phyloP scores from a whole-genome alignment of 2,888 invertebrate species.

The Lepidocyrtinus sp. region DNA sequence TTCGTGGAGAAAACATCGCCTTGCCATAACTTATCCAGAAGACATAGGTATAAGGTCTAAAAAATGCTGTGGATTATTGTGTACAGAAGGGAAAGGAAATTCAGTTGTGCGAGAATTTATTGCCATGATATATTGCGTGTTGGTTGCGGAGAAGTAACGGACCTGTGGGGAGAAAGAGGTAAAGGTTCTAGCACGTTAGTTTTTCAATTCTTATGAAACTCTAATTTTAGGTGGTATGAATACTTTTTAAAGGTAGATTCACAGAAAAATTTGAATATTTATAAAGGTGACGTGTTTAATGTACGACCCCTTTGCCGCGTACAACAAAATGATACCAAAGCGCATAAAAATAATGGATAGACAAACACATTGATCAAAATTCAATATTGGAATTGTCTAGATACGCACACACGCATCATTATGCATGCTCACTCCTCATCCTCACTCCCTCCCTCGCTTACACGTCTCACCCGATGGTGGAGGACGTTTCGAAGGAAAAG shows the following conservation, averaged over 20 bases:
- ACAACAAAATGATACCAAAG: too few species aligned
- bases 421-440: background rate
- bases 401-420: background rate
- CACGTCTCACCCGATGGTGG: too few species aligned
- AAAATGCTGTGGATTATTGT: background rate
- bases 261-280: too few species aligned
- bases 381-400: background rate
- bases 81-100: background rate
- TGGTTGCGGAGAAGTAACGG: constrained; percentile 25
- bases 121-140: constrained; percentile 15
- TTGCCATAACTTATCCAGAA: background rate
- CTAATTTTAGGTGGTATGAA: too few species aligned
- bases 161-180: constrained; percentile 26
- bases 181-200: too few species aligned
- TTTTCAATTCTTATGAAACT: too few species aligned
- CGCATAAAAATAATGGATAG: background rate
- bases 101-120: constrained; percentile 18
- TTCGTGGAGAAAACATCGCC: background rate
- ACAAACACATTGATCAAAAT: background rate
- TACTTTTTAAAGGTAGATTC: too few species aligned
- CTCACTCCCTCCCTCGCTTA: too few species aligned
- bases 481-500: too few species aligned
- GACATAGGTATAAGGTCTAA: background rate
- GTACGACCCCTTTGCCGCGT: too few species aligned
- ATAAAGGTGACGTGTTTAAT: too few species aligned